Evolutionary conservation across 2,797 vertebrate genomes (phyloP), one percentile per base, ranked within the genome.

Genomic region (Arctocebus calabarensis): DNA sequence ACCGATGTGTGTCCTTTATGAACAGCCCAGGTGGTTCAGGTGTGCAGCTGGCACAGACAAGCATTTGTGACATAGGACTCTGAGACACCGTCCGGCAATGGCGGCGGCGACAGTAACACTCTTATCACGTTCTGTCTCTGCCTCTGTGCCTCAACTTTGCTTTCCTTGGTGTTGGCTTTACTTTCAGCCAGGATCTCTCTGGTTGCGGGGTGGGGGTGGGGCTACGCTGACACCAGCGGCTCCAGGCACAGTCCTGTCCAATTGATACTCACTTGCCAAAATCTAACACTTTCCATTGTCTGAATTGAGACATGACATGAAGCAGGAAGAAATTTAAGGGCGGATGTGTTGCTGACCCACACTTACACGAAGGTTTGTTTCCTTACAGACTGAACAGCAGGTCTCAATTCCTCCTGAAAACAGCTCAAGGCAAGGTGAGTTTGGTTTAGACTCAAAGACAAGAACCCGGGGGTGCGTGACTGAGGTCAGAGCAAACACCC

Each of bases 51-150:
- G 7, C 14, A 20, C 0, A 10, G 22, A 37, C 57, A 71, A 78
- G 25, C 45, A 57, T 40, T 48, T 79, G 4, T 37, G 83, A 11
- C 4, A 48, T 2, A 48, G n/a, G 70, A 73, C 70, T 79, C 29
- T 48, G 48, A 78, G 57, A 43, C 19, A 6, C 52, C 45, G 10
- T n/a, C 5, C 23, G 27, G 43, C 2, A 16, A 57, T 4, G 32
- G 19, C 5, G 32, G 19, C 10, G 9, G 22, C 9, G 1, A 45
- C 2, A 27, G 6, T 0, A 12, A 19, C 1, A 14, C 25, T 19
- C 73, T 16, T 8, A 10, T 59, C 17, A 52, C 40, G 66, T 2
- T 5, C 71, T 45, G 3, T 32, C 32, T 59, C 82, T 25, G 1
- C 37, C 45, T 85, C 64, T 25, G 6, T 9, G 29, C 23, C 57